Evolutionary conservation across 2,888 invertebrate species (phyloP).

Genomic region (Tolmerus cingulatus): DNA sequence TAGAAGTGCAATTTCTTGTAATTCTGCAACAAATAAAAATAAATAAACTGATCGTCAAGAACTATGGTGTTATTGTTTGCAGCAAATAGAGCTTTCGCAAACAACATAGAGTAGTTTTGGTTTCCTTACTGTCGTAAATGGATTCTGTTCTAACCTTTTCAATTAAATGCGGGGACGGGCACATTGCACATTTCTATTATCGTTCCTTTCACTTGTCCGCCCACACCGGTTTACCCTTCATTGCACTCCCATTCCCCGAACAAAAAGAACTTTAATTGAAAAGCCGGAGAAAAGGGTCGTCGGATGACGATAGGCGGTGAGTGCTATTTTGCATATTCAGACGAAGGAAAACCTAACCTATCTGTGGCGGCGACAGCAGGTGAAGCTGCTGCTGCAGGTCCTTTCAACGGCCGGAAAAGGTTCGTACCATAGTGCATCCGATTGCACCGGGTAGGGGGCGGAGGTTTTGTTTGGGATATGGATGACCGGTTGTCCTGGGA

Average conservation of each 20-base stretch:
- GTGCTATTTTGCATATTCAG: background rate
- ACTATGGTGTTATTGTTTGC: background rate
- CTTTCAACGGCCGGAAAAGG: background rate
- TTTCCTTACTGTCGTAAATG: background rate
- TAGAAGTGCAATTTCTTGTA: too few species aligned
- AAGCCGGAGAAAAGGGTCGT: background rate
- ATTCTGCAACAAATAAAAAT: too few species aligned
- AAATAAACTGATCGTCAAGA: background rate
- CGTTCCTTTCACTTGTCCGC: background rate
- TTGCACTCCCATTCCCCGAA: conserved; percentile 6
- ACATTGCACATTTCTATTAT: background rate
- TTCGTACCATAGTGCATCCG: background rate
- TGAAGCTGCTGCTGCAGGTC: background rate
- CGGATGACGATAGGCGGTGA: background rate
- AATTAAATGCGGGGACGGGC: background rate
- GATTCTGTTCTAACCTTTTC: background rate
- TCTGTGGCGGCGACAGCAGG: background rate
- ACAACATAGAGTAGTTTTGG: background rate
- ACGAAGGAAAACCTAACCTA: background rate
- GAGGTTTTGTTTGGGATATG: background rate
- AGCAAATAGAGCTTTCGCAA: background rate
- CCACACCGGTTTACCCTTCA: background rate
- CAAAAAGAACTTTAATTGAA: conserved; percentile 4
- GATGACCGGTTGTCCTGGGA: background rate
- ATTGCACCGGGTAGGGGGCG: background rate